These are phyloP conservation scores for Brienomyrus longianalis DNA, from an alignment of 2,113 vertebrate species.

Conservation along the genomic window DNA sequence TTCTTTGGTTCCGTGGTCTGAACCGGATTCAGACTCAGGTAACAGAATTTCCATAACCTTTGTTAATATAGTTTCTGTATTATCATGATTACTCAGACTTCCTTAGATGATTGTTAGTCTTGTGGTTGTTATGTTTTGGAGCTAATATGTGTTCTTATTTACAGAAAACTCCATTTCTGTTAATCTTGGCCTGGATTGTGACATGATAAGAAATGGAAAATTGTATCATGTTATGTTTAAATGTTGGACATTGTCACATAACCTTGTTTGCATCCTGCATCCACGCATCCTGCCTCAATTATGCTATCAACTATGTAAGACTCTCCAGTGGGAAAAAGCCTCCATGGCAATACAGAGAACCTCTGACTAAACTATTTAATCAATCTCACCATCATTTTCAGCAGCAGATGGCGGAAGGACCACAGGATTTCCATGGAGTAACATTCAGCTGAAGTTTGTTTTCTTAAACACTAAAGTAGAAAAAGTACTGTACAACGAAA, in stretches of 20 bases:
- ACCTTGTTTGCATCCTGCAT: not conserved
- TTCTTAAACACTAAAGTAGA: not conserved
- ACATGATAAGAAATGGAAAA: not conserved
- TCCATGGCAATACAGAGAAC: not conserved
- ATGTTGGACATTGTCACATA: not conserved
- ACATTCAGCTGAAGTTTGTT: not conserved
- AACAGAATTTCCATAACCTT: constrained; percentile 32
- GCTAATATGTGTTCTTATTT: not conserved
- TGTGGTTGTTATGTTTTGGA: not conserved
- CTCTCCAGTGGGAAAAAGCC: not conserved
- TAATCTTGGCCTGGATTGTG: not conserved
- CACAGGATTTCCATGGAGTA: not conserved
- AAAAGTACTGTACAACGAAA: not conserved
- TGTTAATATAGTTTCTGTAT: not conserved
- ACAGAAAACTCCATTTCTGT: not conserved
- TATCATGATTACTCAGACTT: not conserved
- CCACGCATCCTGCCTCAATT: no score
- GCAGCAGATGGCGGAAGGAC: not conserved
- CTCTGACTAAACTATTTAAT: not conserved
- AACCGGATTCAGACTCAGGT: constrained; percentile 99
- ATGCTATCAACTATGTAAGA: not conserved
- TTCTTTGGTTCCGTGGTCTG: constrained; percentile 96
- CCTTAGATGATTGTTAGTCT: not conserved
- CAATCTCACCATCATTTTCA: constrained; percentile 6
- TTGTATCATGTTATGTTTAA: not conserved